Base-by-base conservation (phyloP, 1,140 invertebrate genomes). In the Lasioglossum baleicum region DNA sequence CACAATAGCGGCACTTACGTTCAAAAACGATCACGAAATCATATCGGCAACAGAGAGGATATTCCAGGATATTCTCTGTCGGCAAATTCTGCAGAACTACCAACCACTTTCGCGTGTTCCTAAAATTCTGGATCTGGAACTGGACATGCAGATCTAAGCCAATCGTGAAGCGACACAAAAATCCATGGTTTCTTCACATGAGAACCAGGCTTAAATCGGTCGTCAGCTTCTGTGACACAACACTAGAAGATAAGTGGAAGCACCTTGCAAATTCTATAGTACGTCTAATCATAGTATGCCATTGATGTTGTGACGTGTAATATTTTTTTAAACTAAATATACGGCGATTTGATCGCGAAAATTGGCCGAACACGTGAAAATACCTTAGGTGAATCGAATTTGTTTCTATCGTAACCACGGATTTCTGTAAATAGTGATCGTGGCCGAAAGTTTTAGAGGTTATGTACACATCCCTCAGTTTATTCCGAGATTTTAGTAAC, bases 271-370 rank as follows among this genome's bases (percentile, higher is more conserved):
- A 75, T 76, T 75, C 68, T 80, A 35, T 71, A 65, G 51, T 76
- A 75, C 75, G 40, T 76, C 53, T 76, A 74, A 79, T 82, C 83
- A 85, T 84, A 85, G 84, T 84, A 87, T 90, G 84, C 84, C 84
- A 88, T 91, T 89, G 87, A 90, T 92, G 88, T 92, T 91, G 90
- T 92, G 91, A 92, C 91, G 91, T 92, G 91, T 92, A 89, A 89
- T 90, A 86, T 88, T 88, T 88, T 89, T 90, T 88, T 88, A 88
- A 64, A 89, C 73, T 17, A 84, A 75, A 71, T 75, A 80, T 80
- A 81, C 44, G 61, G 72, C 70, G 65, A 80, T 51, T 63, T 71
- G 67, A n/a, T 70, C 79, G 48, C 80, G 81, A 68, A 83, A 22
- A 77, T 83, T 73, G 53, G 70, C 65, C 75, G 72, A 75, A 66